phyloP scores from a whole-genome alignment of 2,888 invertebrate species.

The Cyclophora albipunctata region DNA sequence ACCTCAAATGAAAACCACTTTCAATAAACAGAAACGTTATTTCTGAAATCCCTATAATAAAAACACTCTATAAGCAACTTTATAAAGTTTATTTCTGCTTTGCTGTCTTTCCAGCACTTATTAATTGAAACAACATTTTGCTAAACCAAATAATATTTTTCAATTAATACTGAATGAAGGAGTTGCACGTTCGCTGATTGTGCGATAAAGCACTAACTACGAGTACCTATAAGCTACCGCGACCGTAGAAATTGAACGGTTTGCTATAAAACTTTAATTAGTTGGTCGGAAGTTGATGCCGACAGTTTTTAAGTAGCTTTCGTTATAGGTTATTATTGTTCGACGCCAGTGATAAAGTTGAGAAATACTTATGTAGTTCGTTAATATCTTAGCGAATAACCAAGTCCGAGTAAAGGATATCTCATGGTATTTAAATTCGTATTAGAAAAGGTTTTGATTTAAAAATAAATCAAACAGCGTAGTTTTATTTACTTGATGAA shows the following conservation, averaged over 20 bases:
- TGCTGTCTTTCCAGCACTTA: not conserved
- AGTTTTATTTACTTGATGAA: not conserved
- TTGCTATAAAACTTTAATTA: slow-evolving; percentile 26
- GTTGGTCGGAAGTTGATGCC: slow-evolving; percentile 14
- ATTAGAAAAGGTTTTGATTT: no score
- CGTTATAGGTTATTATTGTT: slow-evolving; percentile 15
- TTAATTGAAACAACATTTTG: not conserved
- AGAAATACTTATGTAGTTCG: not conserved
- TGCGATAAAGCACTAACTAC: slow-evolving; percentile 12
- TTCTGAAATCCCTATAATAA: no score
- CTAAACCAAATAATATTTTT: not conserved
- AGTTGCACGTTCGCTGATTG: slow-evolving; percentile 17
- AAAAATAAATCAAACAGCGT: no score
- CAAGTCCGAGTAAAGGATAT: not conserved
- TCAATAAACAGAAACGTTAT: no score
- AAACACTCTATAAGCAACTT: no score
- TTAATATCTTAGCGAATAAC: not conserved
- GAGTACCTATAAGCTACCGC: slow-evolving; percentile 1
- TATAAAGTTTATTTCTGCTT: not conserved
- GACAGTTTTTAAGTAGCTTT: slow-evolving; percentile 20
- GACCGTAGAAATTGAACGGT: slow-evolving; percentile 19
- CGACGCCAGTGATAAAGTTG: no score
- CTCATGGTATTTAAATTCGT: not conserved
- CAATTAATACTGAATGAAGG: not conserved
- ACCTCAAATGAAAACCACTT: no score